Conservation (phyloP, 2,888 invertebrate genomes). For the Habroteleia sp. region DNA sequence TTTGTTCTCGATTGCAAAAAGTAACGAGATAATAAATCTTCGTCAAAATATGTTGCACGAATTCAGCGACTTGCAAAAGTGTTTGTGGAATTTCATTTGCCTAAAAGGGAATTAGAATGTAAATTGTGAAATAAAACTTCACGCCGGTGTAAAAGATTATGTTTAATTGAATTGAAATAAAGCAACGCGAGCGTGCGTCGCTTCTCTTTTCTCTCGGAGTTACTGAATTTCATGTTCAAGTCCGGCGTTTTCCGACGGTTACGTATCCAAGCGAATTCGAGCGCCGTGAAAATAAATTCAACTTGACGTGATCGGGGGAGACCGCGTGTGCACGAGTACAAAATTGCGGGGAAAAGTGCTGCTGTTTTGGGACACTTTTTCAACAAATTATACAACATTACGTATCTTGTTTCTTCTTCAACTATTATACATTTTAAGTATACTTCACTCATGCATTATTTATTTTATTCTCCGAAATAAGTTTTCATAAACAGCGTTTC, state of each 20-base stretch:
- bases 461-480: too few species aligned
- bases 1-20: too few species aligned
- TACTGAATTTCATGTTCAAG: constrained; percentile 14
- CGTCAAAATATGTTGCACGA: background rate
- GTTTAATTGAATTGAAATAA: constrained; percentile 24
- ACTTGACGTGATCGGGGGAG: constrained; percentile 67
- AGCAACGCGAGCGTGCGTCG: constrained; percentile 1
- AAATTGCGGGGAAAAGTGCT: constrained; percentile 69
- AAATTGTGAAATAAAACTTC: constrained; percentile 4
- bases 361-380: constrained; percentile 20
- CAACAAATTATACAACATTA: too few species aligned
- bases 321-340: constrained; percentile 62
- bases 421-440: too few species aligned
- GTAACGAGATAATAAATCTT: too few species aligned
- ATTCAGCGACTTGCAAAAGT: background rate
- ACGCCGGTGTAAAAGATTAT: constrained; percentile 7
- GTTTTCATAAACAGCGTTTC: too few species aligned
- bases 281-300: constrained; percentile 72
- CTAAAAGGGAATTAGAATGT: background rate
- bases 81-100: constrained; percentile 1
- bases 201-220: background rate
- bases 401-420: too few species aligned
- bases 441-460: too few species aligned
- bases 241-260: constrained; percentile 31
- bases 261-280: constrained; percentile 38